phyloP scores from a whole-genome alignment of 2,113 vertebrate species.

The Xenus cinereus region DNA sequence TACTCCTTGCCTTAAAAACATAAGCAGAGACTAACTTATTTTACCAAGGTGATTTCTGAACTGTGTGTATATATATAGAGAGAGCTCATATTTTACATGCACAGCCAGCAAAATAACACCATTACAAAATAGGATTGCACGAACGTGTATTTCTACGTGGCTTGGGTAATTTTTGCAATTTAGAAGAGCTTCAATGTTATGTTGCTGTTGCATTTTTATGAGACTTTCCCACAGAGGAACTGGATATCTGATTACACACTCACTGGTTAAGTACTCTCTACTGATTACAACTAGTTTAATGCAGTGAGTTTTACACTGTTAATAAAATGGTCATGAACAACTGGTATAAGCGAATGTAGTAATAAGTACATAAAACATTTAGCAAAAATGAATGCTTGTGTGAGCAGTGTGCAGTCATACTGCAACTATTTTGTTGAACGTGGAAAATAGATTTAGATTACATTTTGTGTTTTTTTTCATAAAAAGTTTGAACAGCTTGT shows the following conservation, averaged over 20 bases:
- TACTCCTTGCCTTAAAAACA: neutral
- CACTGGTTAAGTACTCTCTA: neutral
- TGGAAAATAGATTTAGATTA: neutral
- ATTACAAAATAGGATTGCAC: neutral
- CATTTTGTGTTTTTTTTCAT: accelerated
- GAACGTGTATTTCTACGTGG: neutral
- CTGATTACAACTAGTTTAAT: neutral
- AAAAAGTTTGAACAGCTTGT: neutral
- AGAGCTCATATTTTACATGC: neutral
- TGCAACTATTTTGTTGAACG: neutral
- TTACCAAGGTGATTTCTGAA: neutral
- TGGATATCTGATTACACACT: neutral
- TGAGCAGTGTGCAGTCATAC: neutral
- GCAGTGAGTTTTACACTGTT: neutral
- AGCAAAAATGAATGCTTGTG: neutral
- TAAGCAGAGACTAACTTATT: too few relatives aligned
- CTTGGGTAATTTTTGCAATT: neutral
- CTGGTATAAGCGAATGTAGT: neutral
- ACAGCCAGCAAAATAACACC: neutral
- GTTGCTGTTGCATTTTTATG: neutral
- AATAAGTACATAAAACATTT: neutral
- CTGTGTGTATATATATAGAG: neutral
- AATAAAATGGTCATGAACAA: neutral
- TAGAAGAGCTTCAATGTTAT: neutral
- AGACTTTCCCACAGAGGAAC: neutral